Evolutionary conservation across 2,888 invertebrate species (phyloP).

Genomic region (Augiades crinisus): DNA sequence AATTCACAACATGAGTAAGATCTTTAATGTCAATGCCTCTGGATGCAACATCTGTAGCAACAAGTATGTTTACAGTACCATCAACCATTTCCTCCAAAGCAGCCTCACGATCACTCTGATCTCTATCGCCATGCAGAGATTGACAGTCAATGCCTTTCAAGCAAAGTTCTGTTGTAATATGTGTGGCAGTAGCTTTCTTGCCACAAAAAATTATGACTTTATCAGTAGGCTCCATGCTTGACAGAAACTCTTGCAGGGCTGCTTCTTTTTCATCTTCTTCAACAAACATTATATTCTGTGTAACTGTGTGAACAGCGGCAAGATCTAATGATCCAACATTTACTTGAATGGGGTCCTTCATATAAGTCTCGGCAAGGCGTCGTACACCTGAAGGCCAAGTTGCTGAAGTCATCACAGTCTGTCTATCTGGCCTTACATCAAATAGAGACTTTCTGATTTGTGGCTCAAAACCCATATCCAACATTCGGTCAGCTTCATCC

Average conservation of each 20-base stretch:
- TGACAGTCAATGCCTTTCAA: constrained; percentile 86
- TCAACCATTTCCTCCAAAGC: constrained; percentile 92
- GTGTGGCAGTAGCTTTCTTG: constrained; percentile 91
- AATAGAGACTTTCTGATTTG: constrained; percentile 92
- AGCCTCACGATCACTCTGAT: constrained; percentile 88
- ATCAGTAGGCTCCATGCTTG: constrained; percentile 86
- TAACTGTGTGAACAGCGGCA: constrained; percentile 93
- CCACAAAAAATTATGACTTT: constrained; percentile 96
- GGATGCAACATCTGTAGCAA: constrained; percentile 98
- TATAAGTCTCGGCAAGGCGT: constrained; percentile 91
- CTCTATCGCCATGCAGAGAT: constrained; percentile 94
- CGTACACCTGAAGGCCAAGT: constrained; percentile 97
- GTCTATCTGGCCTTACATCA: constrained; percentile 92
- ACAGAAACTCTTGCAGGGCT: constrained; percentile 85
- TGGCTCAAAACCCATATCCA: constrained; percentile 93
- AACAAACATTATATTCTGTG: constrained; percentile 88
- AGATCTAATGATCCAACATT: constrained; percentile 94
- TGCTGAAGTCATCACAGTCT: constrained; percentile 98
- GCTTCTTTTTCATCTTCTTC: constrained; percentile 86
- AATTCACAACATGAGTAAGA: constrained; percentile 94
- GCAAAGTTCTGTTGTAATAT: constrained; percentile 89
- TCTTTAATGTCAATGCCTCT: constrained; percentile 96
- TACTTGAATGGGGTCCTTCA: constrained; percentile 94
- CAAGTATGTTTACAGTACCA: constrained; percentile 89
- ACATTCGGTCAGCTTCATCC: constrained; percentile 95